A percentile compares a stretch with the other conserved stretches of the same genome.
Conservation (phyloP, 2,888 invertebrate genomes). For the Cephus pulcher region DNA sequence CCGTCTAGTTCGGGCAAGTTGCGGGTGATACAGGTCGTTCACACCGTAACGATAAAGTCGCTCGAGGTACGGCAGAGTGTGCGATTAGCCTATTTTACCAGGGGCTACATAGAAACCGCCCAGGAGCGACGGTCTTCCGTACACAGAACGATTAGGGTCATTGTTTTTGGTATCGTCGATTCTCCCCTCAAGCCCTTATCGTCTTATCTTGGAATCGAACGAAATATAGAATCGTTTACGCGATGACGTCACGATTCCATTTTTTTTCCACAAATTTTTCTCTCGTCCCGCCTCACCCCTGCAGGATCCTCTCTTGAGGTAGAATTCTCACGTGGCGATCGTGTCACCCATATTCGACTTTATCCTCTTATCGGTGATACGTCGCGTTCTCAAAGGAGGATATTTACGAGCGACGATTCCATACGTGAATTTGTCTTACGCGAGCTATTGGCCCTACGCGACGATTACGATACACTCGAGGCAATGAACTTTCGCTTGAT, state of each 20-base stretch:
- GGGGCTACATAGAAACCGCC: slow-evolving; percentile 11
- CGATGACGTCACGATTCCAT: not conserved
- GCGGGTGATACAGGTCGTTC: slow-evolving; percentile 29
- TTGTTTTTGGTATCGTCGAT: not conserved
- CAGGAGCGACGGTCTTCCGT: slow-evolving; percentile 16
- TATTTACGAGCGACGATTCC: not conserved
- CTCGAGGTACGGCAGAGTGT: not conserved
- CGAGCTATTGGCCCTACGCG: not conserved
- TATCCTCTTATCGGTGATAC: not conserved
- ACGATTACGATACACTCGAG: slow-evolving; percentile 29
- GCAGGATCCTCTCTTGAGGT: not conserved
- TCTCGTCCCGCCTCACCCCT: not conserved
- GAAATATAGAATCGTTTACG: not conserved
- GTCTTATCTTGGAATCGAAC: not conserved
- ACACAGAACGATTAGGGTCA: not conserved
- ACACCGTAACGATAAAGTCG: slow-evolving; percentile 20
- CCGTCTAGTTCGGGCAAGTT: not conserved
- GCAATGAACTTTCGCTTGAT: slow-evolving; percentile 60
- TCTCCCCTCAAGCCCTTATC: not conserved
- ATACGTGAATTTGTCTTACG: not conserved
- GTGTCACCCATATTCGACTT: not conserved
- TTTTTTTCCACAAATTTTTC: not conserved
- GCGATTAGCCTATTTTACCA: slow-evolving; percentile 21
- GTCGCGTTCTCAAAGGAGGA: not conserved
- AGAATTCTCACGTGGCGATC: slow-evolving; percentile 16